Base-by-base conservation (phyloP, 64 coral and sea anemone genomes). In the Porites lutea region DNA sequence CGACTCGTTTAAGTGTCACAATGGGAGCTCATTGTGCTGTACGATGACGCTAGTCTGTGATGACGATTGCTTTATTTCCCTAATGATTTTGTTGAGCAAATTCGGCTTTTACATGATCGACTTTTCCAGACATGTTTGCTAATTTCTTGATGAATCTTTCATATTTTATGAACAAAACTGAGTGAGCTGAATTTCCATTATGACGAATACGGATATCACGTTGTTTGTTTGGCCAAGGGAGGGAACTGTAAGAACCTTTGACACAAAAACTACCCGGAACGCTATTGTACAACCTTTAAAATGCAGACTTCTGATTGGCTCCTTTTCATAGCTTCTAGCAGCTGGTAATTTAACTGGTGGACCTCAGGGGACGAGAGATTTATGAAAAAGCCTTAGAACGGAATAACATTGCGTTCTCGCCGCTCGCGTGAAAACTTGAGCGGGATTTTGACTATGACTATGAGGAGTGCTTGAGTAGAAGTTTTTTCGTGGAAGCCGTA, bases 251-350 rank as follows among this genome's bases (percentile, higher is more conserved):
- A 65, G 19, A 8, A 46, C 45, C 52, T 50, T 6, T 4, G 51
- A 83, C 62, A 83, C 81, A 83, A 83, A 83, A 83, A 83, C 81
- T 83, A 83, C 81, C 81, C 45, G 81, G 68, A 63, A 83, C 45
- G 61, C 61, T 13, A 51, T 83, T 83, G 81, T 51, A 50, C 62
- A 65, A 64, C 21, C 3, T 8, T 14, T 16, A 65, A n/a, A 65
- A 83, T 8, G 62, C 61, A 21, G 12, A 63, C 16, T 49, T 68
- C 81, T 18, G 45, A 83, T 83, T 83, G 81, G 81, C 81, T 83
- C 61, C 1, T 51, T 14, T 66, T 83, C 61, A 19, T 67, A 83
- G 68, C 13, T 83, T 83, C 52, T 68, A 83, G 63, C 81, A 83
- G 81, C 81, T 83, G 81, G 61, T 83, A 68, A 83, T 83, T 83